Percentiles rank a stretch among this genome's conserved stretches.
phyloP scores from a whole-genome alignment of 1,140 invertebrate species.

The Eupeodes corollae region DNA sequence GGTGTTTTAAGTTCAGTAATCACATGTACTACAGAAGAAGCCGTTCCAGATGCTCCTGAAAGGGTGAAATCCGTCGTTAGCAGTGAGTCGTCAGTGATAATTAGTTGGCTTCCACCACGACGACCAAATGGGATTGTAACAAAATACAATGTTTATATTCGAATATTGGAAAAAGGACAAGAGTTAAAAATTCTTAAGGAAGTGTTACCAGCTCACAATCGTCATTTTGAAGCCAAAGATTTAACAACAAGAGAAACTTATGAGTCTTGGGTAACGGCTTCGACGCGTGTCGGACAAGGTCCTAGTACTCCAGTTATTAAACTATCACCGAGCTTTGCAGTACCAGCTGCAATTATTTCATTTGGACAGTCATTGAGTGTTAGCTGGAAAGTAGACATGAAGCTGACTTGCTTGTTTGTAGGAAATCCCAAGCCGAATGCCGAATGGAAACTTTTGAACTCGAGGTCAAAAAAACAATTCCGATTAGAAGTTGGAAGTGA shows the following conservation, averaged over 20 bases:
- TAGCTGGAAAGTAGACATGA: slow-evolving; percentile 44
- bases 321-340: slow-evolving; percentile 40
- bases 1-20: slow-evolving; percentile 56
- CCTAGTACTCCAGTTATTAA: slow-evolving; percentile 44
- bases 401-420: slow-evolving; percentile 46
- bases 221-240: slow-evolving; percentile 44
- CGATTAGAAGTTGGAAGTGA: slow-evolving; percentile 42
- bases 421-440: slow-evolving; percentile 44
- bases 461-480: slow-evolving; percentile 17
- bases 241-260: slow-evolving; percentile 47
- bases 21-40: slow-evolving; percentile 62
- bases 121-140: slow-evolving; percentile 61
- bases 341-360: slow-evolving; percentile 50
- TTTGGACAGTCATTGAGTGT: slow-evolving; percentile 44
- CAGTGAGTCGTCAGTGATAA: slow-evolving; percentile 55
- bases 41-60: slow-evolving; percentile 58
- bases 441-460: slow-evolving; percentile 40
- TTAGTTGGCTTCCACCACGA: slow-evolving; percentile 64
- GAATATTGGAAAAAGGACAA: slow-evolving; percentile 42
- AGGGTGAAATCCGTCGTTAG: slow-evolving; percentile 61
- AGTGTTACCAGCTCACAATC: slow-evolving; percentile 36
- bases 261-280: slow-evolving; percentile 52
- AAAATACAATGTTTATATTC: slow-evolving; percentile 63
- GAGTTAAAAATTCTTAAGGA: slow-evolving; percentile 30
- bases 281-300: slow-evolving; percentile 47